Percentiles rank a stretch among this genome's conserved stretches.
Evolutionary conservation across 2,888 invertebrate species (phyloP).

Genomic region (Xanthia togata): DNA sequence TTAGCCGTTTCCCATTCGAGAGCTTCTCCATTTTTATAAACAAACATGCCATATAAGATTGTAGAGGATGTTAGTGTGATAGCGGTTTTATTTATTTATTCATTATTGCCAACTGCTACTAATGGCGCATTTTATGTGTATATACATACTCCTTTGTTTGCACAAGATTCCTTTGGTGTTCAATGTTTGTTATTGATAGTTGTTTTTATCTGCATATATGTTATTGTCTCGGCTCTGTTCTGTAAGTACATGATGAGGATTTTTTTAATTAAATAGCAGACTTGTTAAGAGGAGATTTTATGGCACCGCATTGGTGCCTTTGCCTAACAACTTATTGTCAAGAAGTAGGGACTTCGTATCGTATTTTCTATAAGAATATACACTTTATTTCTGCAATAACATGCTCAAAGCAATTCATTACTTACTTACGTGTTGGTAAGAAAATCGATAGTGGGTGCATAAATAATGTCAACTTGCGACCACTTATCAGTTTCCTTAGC

Average conservation of each 20-base stretch:
- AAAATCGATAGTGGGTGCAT: constrained; percentile 48
- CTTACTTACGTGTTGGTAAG: constrained; percentile 21
- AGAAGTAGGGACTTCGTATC: neutral
- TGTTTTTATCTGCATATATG: constrained; percentile 15
- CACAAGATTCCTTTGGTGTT: constrained; percentile 13
- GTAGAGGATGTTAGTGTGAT: too few species aligned
- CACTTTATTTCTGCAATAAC: constrained; percentile 16
- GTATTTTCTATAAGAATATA: neutral
- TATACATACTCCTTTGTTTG: constrained; percentile 36
- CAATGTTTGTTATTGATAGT: constrained; percentile 25
- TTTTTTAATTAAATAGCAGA: neutral
- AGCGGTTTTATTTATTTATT: constrained; percentile 38
- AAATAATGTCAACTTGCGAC: constrained; percentile 41
- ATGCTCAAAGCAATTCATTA: neutral
- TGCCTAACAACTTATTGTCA: neutral
- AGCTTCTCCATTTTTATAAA: constrained; percentile 10
- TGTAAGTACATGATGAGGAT: neutral
- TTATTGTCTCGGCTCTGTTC: constrained; percentile 24
- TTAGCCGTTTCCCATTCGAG: neutral
- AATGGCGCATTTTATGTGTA: constrained; percentile 44
- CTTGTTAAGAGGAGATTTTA: neutral
- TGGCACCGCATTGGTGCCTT: neutral
- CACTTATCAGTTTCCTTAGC: constrained; percentile 29
- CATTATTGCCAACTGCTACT: constrained; percentile 28
- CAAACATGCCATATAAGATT: neutral